Conservation (phyloP, 2,888 invertebrate species). For the Heteromurus nitidus region DNA sequence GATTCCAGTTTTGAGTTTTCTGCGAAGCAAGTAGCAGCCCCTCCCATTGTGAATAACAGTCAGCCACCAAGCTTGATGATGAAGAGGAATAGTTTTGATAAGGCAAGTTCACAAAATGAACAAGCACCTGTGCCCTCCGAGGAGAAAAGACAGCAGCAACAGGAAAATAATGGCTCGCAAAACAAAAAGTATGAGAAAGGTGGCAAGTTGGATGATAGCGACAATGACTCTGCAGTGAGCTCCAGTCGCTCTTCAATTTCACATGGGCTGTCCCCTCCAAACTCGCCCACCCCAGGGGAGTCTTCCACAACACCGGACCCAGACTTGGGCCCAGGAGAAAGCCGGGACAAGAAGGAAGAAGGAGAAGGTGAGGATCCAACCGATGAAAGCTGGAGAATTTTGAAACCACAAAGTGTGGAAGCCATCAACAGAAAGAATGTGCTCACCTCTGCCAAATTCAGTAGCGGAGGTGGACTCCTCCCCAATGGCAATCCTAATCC, state of each 20-base stretch:
- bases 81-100: conserved; percentile 48
- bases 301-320: conserved; percentile 71
- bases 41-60: conserved; percentile 19
- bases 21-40: not conserved
- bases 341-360: conserved; percentile 19
- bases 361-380: conserved; percentile 39
- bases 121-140: conserved; percentile 65
- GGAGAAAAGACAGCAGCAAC: conserved; percentile 67
- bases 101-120: conserved; percentile 48
- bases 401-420: conserved; percentile 87
- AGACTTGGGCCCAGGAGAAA: conserved; percentile 45
- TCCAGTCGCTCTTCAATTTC: conserved; percentile 88
- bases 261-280: conserved; percentile 84
- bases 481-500: not conserved
- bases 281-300: conserved; percentile 82
- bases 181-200: conserved; percentile 59
- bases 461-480: conserved; percentile 81
- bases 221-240: conserved; percentile 92
- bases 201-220: conserved; percentile 81
- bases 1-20: conserved; percentile 79
- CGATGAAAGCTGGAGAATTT: conserved; percentile 78
- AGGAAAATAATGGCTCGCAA: conserved; percentile 49
- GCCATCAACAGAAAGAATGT: conserved; percentile 91
- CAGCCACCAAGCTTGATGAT: conserved; percentile 23
- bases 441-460: conserved; percentile 88